phyloP scores from a whole-genome alignment of 2,113 vertebrate genomes.

The Rhodinocichla rosea region DNA sequence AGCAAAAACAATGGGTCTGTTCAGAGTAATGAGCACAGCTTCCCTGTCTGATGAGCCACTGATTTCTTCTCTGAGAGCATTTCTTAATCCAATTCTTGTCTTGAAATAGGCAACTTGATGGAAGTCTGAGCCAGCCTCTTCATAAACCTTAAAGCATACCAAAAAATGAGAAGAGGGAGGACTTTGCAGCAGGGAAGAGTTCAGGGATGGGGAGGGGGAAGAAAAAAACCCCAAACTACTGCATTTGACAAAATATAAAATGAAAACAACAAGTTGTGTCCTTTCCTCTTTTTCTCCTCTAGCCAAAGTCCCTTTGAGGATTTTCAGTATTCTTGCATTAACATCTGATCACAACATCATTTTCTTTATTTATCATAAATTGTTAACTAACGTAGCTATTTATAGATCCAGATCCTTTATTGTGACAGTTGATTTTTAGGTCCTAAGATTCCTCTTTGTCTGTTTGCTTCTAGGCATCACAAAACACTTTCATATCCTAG shows the following conservation, averaged over 20 bases:
- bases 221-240: background rate
- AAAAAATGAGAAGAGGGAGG: background rate
- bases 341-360: background rate
- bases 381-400: background rate
- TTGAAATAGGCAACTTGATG: constrained; percentile 98
- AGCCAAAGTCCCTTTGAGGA: background rate
- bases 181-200: background rate
- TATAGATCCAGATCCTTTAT: background rate
- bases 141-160: constrained; percentile 83
- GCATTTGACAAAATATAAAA: background rate
- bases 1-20: constrained; percentile 95
- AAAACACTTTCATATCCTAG: background rate
- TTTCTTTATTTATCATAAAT: background rate
- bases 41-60: constrained; percentile 94
- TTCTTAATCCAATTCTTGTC: constrained; percentile 93
- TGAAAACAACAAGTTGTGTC: background rate
- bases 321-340: background rate
- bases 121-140: constrained; percentile 98
- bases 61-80: constrained; percentile 96
- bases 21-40: constrained; percentile 95
- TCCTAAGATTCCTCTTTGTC: background rate
- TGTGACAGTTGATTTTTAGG: background rate
- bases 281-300: background rate
- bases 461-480: background rate
- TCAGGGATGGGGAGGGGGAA: background rate